Evolutionary conservation across 2,888 invertebrate genomes (phyloP), one percentile per base, ranked within the genome.

Genomic region (Falcaria lacertinaria): DNA sequence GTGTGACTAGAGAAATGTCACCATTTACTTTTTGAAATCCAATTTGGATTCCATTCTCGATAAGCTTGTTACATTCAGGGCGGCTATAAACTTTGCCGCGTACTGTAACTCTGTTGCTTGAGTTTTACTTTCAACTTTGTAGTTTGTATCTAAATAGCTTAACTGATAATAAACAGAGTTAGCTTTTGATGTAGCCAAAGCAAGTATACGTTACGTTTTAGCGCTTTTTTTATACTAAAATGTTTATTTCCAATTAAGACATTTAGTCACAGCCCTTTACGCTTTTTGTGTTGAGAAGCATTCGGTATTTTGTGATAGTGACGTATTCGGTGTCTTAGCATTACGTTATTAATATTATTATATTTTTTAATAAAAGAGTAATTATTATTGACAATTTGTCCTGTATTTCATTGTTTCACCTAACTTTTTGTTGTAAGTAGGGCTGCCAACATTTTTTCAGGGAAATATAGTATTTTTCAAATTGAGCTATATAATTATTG

Each of bases 351-450:
- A 79, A 74, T 68, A 69, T 69, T 71, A 69, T 74, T 80, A 69
- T 74, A 80, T 77, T 83, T 82, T 78, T 74, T 71, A 86, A 88
- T 87, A 86, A 86, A 84, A 84, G 62, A 78, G 69, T 80, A 81
- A 80, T 70, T 59, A 74, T 73, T 74, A 79, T 75, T 70, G 71
- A 74, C 63, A 58, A 67, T 66, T 74, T 71, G 65, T 69, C 56
- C 50, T 66, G 80, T 74, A 82, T 85, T 86, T 86, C 79, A 82
- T 85, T 85, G 71, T 73, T 74, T 67, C 69, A 76, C 77, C 78
- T 69, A 62, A 70, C 54, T 35, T 13, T 64, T 32, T 66, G 68
- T 66, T 46, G 57, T 58, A 50, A 45, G 44, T n/a, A n/a, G n/a
- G n/a, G n/a, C n/a, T n/a, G n/a, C n/a, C n/a, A n/a, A n/a, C n/a